These are phyloP conservation scores for Knipowitschia caucasica DNA, from an alignment of 2,797 vertebrate species.

Conservation along the genomic window DNA sequence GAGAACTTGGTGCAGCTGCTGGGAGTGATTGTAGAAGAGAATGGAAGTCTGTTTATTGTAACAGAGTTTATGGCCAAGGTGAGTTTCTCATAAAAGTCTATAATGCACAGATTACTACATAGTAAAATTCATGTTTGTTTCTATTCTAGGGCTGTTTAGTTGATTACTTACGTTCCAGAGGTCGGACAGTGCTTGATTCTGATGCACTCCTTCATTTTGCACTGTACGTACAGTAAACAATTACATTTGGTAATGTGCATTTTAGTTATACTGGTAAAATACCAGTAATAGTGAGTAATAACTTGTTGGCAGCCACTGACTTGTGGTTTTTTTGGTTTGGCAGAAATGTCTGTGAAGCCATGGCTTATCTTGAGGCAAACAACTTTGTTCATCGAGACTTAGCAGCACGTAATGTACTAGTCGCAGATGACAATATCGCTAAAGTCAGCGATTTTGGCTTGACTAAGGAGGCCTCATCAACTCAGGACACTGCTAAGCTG, in stretches of 20 bases:
- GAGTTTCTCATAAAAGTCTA: slow-evolving; percentile 21
- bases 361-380: slow-evolving; percentile 93
- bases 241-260: neutral
- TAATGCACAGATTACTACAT: no score
- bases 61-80: slow-evolving; percentile 99
- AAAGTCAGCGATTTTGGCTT: slow-evolving; percentile 98
- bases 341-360: slow-evolving; percentile 95
- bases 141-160: slow-evolving; percentile 88
- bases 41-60: slow-evolving; percentile 89
- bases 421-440: slow-evolving; percentile 93
- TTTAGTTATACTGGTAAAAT: neutral
- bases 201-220: slow-evolving; percentile 92
- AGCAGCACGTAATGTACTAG: slow-evolving; percentile 92
- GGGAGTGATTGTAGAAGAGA: slow-evolving; percentile 94
- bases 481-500: slow-evolving; percentile 92
- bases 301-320: neutral
- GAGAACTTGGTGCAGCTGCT: slow-evolving; percentile 93
- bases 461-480: slow-evolving; percentile 93
- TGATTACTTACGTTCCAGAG: slow-evolving; percentile 92
- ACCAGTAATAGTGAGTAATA: neutral
- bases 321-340: neutral
- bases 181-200: slow-evolving; percentile 87
- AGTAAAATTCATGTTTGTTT: slow-evolving; percentile 1
- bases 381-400: slow-evolving; percentile 96
- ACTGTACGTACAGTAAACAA: slow-evolving; percentile 79